Conservation (phyloP, 2,797 vertebrate genomes). For the Melanotaenia trifasciata region DNA sequence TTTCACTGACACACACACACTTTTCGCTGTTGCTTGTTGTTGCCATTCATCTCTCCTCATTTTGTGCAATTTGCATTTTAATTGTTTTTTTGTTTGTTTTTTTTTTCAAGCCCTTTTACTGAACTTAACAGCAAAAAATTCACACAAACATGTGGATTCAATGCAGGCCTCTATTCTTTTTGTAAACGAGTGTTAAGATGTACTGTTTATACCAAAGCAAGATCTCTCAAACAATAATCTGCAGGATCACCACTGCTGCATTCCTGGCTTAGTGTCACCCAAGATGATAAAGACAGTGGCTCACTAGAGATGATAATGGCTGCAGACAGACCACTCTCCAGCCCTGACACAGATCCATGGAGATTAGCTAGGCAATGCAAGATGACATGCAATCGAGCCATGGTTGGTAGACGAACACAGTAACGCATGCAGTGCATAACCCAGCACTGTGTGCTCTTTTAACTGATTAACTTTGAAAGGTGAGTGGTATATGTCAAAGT, state of each 20-base stretch:
- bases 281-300: not conserved
- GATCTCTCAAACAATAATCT: not conserved
- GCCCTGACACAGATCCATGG: not conserved
- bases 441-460: not conserved
- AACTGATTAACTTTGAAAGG: not conserved
- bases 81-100: not conserved
- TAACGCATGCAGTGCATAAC: conserved; percentile 1
- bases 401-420: not conserved
- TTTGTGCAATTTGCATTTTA: too few species aligned
- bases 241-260: not conserved
- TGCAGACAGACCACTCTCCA: not conserved
- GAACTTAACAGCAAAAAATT: too few species aligned
- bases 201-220: not conserved
- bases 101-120: not conserved
- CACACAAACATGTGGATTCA: not conserved
- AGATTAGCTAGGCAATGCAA: not conserved
- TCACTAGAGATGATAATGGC: not conserved
- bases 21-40: too few species aligned
- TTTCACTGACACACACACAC: too few species aligned
- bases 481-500: not conserved
- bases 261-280: not conserved
- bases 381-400: conserved; percentile 1
- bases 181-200: not conserved
- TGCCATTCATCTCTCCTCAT: too few species aligned
- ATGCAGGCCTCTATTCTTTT: not conserved